Conservation (phyloP, 2,113 vertebrate species). For the Oncorhynchus clarkii region DNA sequence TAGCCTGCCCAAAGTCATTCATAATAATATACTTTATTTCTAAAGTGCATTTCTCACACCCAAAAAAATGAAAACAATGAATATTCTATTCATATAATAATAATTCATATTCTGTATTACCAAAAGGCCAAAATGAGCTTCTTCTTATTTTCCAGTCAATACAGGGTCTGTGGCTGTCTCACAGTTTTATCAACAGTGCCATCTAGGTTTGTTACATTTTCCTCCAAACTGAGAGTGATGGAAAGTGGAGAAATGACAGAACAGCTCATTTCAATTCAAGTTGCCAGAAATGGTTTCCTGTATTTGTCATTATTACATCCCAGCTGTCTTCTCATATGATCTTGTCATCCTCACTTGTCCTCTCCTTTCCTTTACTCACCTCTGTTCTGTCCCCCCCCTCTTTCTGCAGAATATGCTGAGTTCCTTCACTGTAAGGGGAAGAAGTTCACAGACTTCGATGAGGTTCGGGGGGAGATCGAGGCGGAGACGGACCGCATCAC, state of each 20-base stretch:
- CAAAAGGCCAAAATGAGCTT: too few relatives aligned
- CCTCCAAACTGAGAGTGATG: background rate
- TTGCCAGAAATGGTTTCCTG: too few relatives aligned
- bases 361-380: background rate
- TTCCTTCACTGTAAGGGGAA: slow-evolving; percentile 98
- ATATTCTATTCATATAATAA: too few relatives aligned
- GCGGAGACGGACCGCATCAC: slow-evolving; percentile 92
- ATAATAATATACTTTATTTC: too few relatives aligned
- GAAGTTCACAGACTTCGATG: slow-evolving; percentile 94
- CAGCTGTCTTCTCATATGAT: too few relatives aligned
- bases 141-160: too few relatives aligned
- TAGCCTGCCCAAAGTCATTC: too few relatives aligned
- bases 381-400: background rate
- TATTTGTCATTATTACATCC: too few relatives aligned
- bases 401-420: slow-evolving; percentile 84
- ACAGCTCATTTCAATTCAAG: too few relatives aligned
- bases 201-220: background rate
- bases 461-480: slow-evolving; percentile 95
- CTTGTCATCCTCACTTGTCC: background rate
- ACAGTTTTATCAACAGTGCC: background rate
- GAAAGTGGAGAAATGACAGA: background rate
- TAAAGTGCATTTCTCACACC: too few relatives aligned
- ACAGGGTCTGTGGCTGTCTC: background rate
- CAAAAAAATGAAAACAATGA: too few relatives aligned
- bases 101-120: too few relatives aligned